These are phyloP conservation scores for Octopus bimaculoides DNA, from an alignment of 1,140 invertebrate genomes.

Conservation along the genomic window DNA sequence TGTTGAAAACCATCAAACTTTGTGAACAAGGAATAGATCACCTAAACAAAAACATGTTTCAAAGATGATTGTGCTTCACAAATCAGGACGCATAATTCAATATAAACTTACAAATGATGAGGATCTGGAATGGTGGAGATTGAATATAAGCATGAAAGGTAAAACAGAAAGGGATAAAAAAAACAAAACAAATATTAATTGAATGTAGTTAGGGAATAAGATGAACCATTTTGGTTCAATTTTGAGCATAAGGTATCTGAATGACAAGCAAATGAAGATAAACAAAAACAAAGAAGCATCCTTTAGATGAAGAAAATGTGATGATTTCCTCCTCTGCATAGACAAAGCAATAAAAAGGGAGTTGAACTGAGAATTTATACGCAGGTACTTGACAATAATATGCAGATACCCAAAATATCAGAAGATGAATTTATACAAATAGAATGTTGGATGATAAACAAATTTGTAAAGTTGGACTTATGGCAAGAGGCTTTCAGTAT, in stretches of 20 bases:
- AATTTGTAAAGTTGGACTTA: neutral
- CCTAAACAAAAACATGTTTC: neutral
- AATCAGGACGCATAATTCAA: neutral
- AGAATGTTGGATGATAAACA: neutral
- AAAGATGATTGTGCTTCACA: neutral
- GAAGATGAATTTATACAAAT: neutral
- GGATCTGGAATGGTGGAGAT: neutral
- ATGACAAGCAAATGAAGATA: neutral
- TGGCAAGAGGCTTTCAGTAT: neutral
- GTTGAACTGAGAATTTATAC: no score
- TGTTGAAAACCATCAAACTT: no score
- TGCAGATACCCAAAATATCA: neutral
- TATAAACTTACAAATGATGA: neutral
- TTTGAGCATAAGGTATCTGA: no score
- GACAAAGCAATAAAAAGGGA: neutral
- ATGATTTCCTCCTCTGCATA: neutral
- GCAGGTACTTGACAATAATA: neutral
- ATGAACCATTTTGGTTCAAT: neutral
- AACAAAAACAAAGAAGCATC: neutral
- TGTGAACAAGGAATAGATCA: no score
- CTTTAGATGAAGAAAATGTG: neutral
- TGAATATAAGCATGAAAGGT: neutral
- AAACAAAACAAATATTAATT: neutral
- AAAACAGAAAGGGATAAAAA: neutral
- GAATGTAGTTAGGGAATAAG: neutral